A percentile compares a stretch with the other conserved stretches of the same genome.
Conservation (phyloP, 2,113 vertebrate species). For the Strigops habroptila region DNA sequence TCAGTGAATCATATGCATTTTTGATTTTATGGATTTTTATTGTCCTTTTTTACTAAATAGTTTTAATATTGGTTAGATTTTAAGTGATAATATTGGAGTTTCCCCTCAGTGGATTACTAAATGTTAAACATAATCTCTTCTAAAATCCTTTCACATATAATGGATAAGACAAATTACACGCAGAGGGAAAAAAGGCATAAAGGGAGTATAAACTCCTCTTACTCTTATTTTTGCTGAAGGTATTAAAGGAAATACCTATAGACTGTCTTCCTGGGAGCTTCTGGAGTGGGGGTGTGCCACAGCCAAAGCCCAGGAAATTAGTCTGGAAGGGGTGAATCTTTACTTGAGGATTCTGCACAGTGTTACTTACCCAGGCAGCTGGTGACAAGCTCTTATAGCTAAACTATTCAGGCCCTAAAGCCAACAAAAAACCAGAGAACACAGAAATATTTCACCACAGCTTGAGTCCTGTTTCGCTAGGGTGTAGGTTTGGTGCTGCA, state of each 20-base stretch:
- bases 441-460: not conserved
- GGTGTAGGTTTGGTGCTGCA: not conserved
- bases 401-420: not conserved
- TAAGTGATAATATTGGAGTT: not conserved
- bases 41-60: not conserved
- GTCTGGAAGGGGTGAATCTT: not conserved
- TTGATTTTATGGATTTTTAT: slow-evolving; percentile 8
- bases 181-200: not conserved
- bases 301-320: not conserved
- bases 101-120: not conserved
- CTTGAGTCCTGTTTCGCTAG: not conserved
- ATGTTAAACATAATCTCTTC: not conserved
- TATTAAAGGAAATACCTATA: not conserved
- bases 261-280: not conserved
- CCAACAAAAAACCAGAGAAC: fast-evolving
- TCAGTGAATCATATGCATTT: not conserved
- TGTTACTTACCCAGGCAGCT: not conserved
- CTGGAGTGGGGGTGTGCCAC: not conserved
- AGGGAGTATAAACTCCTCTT: not conserved
- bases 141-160: not conserved
- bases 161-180: not conserved
- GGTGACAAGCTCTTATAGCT: not conserved
- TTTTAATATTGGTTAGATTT: not conserved
- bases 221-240: not conserved
- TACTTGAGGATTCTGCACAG: not conserved